Percentiles rank a stretch among this genome's conserved stretches.
phyloP scores from a whole-genome alignment of 1,140 invertebrate species.

The Meloidogyne floridensis region DNA sequence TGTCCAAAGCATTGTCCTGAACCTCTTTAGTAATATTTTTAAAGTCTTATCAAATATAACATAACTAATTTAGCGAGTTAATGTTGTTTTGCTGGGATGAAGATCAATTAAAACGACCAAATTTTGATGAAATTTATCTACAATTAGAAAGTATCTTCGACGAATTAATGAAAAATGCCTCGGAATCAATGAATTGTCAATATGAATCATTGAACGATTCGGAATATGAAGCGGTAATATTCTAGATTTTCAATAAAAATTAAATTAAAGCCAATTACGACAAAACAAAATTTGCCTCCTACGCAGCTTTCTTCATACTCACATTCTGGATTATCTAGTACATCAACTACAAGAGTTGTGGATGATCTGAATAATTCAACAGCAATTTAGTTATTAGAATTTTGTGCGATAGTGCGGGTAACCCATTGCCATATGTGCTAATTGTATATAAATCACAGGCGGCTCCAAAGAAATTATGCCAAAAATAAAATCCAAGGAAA shows the following conservation, averaged over 20 bases:
- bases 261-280: background rate
- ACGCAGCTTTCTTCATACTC: conserved; percentile 8
- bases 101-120: conserved; percentile 21
- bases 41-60: background rate
- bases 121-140: conserved; percentile 14
- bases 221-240: conserved; percentile 20
- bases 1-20: conserved; percentile 25
- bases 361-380: background rate
- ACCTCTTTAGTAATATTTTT: conserved; percentile 29
- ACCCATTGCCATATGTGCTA: too few species aligned
- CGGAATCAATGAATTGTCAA: conserved; percentile 12
- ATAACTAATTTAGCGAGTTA: conserved; percentile 18
- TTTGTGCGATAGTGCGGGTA: background rate
- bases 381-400: too few species aligned
- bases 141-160: conserved; percentile 29
- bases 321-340: background rate
- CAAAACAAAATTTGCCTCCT: background rate
- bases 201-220: conserved; percentile 13
- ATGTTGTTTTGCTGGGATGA: conserved; percentile 35
- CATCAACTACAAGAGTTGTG: background rate
- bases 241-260: background rate
- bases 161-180: background rate
- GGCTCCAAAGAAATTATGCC: too few species aligned
- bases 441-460: too few species aligned
- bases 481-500: too few species aligned